Evolutionary conservation across 2,113 vertebrate species (phyloP), one percentile per base, ranked within the genome.

Genomic region (Leptosomus discolor): DNA sequence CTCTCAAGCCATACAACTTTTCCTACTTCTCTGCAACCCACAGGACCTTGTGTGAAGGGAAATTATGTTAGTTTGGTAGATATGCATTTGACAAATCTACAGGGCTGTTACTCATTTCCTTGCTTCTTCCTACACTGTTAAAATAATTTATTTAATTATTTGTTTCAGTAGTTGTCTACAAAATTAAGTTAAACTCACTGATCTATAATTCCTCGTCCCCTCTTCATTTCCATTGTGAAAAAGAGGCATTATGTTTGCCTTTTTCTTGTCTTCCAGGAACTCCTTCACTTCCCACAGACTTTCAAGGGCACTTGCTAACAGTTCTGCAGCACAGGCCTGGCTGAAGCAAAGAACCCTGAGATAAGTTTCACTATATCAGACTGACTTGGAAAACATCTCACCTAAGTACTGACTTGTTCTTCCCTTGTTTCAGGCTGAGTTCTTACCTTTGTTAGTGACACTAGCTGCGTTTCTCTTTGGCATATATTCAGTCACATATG

Each of bases 341-440:
- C 91, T 94, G 91, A 90, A 94, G 87, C 76, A 91, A 92, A 92
- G 73, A 91, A 89, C 39, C 76, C 64, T 26, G 80, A 94, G 71
- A 67, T 82, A 37, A 91, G 51, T 95, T 94, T 91, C 0, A 0
- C 69, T 51, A 2, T 22, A 45, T 78, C 48, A 85, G 78, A 81
- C 32, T 29, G 27, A 67, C 56, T 15, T 34, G 69, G 86, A 87
- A 89, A 96, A 71, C n/a, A 87, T 43, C 29, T 64, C 45, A 36
- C 20, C 36, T 39, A 63, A 80, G 21, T 39, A 63, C 63, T 3
- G 3, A 32, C 22, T 94, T 57, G 19, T 51, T 86, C 79, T 36
- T 50, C 26, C 43, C 41, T 64, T 73, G 24, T 53, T 70, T 81
- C 73, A 74, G 85, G 41, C 53, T 45, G 41, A 80, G 45, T 39